Evolutionary conservation across 2,797 vertebrate species (phyloP), one percentile per base, ranked within the genome.

Genomic region (Typhlichthys subterraneus): DNA sequence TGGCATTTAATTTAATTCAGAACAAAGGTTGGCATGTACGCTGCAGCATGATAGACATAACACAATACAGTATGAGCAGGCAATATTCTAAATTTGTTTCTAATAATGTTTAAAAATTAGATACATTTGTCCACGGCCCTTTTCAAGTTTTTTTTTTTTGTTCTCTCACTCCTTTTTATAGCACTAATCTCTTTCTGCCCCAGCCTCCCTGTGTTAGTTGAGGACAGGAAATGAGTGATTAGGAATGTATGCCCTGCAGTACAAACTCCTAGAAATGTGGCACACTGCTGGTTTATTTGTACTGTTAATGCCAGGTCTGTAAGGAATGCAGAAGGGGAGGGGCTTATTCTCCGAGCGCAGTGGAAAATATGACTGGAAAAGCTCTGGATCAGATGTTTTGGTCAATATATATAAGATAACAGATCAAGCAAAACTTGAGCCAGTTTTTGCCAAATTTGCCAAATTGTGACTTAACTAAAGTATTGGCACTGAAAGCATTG

Each of bases 191-290:
- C 61, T 63, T 75, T 67, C 70, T 53, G 61, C 51, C 23, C 45
- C 2, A 45, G 64, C 76, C 69, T 69, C 61, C 17, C 53, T 55
- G 59, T 64, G 71, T 72, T 53, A 65, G 56, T 53, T 10, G 57
- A 72, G 71, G 54, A 69, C 50, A 83, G 89, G 88, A 92, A 90
- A 85, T 85, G 66, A 87, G 80, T 73, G 63, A 86, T 90, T 87
- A 80, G 61, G 53, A 70, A 46, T 83, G 81, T 77, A 79, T 15
- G 67, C 74, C 76, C 59, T 48, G 60, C 70, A 61, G 59, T 33
- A 86, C 64, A 80, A 72, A 55, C 61, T 68, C 62, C 23, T 38
- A 80, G 64, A 84, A 84, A 81, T 82, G 79, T 77, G 76, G 71
- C 65, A 72, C 12, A 17, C 66, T 61, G 57, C 57, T 80, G 63